phyloP scores from a whole-genome alignment of 2,113 vertebrate genomes.

The Lophotis ruficrista region DNA sequence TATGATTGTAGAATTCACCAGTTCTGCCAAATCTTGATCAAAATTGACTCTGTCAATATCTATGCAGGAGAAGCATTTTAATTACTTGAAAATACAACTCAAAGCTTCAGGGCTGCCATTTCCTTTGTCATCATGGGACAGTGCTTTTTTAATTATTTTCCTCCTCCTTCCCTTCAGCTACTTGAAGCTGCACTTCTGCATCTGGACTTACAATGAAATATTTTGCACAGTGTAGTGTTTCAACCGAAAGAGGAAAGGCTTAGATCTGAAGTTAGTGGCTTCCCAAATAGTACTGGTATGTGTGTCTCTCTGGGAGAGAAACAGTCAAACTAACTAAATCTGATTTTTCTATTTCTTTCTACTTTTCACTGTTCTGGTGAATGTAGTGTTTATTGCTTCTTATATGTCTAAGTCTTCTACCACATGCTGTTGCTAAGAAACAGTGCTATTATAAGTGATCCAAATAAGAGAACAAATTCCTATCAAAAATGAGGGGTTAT shows the following conservation, averaged over 20 bases:
- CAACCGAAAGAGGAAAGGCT: neutral
- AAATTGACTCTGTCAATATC: too few relatives aligned
- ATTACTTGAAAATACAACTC: neutral
- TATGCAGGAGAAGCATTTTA: neutral
- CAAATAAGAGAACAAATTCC: neutral
- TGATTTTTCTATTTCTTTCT: neutral
- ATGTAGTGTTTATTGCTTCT: neutral
- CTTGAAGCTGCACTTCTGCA: neutral
- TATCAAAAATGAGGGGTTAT: neutral
- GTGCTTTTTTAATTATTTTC: neutral
- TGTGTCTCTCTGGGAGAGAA: neutral
- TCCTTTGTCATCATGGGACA: neutral
- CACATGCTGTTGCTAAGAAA: slow-evolving; percentile 56
- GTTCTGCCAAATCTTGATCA: neutral
- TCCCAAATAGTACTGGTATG: neutral
- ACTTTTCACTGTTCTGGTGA: neutral
- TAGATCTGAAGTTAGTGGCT: neutral
- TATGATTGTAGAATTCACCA: neutral
- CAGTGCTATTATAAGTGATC: neutral
- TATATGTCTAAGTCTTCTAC: neutral
- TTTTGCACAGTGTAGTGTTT: neutral
- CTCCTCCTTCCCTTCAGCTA: neutral
- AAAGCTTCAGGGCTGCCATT: neutral
- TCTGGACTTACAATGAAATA: neutral
- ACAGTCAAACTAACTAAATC: neutral